phyloP scores from a whole-genome alignment of 2,888 invertebrate genomes.

The Lingula anatina region DNA sequence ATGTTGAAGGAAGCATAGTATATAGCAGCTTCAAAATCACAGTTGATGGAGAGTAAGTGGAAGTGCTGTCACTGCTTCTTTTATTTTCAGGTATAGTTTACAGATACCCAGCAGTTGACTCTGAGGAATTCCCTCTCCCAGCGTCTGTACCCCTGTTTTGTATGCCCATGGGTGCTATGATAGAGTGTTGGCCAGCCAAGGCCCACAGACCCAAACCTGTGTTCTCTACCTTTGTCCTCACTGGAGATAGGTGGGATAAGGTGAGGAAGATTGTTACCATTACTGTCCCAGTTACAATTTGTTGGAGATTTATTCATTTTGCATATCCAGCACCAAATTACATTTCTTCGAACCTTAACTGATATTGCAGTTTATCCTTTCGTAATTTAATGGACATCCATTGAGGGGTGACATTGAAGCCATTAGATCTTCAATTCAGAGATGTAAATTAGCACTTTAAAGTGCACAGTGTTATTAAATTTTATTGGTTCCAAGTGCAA shows the following conservation, averaged over 20 bases:
- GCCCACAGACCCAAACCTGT: conserved; percentile 80
- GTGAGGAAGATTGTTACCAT: conserved; percentile 42
- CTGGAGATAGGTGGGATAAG: conserved; percentile 88
- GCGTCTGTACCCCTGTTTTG: conserved; percentile 94
- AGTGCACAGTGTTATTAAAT: too few relatives aligned
- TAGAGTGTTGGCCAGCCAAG: conserved; percentile 92
- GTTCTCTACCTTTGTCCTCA: conserved; percentile 95
- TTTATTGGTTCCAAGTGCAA: too few relatives aligned
- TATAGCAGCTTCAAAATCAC: neutral
- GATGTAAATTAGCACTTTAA: too few relatives aligned
- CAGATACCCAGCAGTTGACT: conserved; percentile 47
- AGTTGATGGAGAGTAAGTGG: neutral
- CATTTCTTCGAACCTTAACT: too few relatives aligned
- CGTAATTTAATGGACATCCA: too few relatives aligned
- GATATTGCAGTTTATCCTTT: too few relatives aligned
- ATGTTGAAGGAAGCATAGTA: too few relatives aligned
- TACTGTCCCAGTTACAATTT: too few relatives aligned
- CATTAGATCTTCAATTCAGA: too few relatives aligned
- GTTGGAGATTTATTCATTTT: too few relatives aligned
- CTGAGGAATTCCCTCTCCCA: conserved; percentile 73
- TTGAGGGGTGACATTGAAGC: too few relatives aligned
- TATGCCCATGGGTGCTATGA: conserved; percentile 94
- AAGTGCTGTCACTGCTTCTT: neutral
- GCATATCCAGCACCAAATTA: too few relatives aligned
- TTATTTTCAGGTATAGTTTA: conserved; percentile 57